Percentiles rank a stretch among this genome's conserved stretches.
Conservation (phyloP, 2,797 vertebrate genomes). For the Melopsittacus undulatus region DNA sequence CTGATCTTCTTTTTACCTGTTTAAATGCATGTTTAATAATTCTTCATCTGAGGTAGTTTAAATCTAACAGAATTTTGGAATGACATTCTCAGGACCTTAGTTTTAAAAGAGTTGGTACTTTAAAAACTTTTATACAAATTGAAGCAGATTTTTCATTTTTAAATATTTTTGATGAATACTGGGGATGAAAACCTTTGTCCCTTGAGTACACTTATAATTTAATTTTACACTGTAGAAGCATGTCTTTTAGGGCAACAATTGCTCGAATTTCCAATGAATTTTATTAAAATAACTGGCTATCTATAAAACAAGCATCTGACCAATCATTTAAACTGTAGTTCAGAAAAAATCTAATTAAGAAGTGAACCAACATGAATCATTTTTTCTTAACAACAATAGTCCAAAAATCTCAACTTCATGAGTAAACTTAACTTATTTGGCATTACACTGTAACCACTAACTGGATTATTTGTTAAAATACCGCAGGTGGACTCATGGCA, state of each 20-base stretch:
- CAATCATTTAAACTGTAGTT: slow-evolving; percentile 72
- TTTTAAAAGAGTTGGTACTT: background rate
- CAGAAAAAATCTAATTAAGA: slow-evolving; percentile 37
- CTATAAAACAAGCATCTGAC: slow-evolving; percentile 73
- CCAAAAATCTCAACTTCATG: background rate
- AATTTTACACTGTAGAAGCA: slow-evolving; percentile 65
- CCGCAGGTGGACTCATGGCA: background rate
- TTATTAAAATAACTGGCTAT: slow-evolving; percentile 84
- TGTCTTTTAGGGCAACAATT: slow-evolving; percentile 74
- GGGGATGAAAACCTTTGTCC: slow-evolving; percentile 19
- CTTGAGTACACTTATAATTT: slow-evolving; percentile 44
- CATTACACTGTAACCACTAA: background rate
- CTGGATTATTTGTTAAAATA: background rate
- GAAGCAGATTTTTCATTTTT: slow-evolving; percentile 13
- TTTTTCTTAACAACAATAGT: background rate
- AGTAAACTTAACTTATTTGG: background rate
- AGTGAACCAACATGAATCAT: background rate
- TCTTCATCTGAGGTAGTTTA: background rate
- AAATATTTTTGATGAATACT: slow-evolving; percentile 57
- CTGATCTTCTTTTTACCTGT: background rate
- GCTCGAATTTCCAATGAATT: slow-evolving; percentile 74
- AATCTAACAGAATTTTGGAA: background rate
- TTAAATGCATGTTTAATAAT: background rate
- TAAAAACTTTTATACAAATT: background rate
- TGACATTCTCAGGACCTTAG: background rate